These are phyloP conservation scores for Bolinopsis microptera DNA, from an alignment of 37 sponge, comb jelly and placozoan species.

Conservation along the genomic window DNA sequence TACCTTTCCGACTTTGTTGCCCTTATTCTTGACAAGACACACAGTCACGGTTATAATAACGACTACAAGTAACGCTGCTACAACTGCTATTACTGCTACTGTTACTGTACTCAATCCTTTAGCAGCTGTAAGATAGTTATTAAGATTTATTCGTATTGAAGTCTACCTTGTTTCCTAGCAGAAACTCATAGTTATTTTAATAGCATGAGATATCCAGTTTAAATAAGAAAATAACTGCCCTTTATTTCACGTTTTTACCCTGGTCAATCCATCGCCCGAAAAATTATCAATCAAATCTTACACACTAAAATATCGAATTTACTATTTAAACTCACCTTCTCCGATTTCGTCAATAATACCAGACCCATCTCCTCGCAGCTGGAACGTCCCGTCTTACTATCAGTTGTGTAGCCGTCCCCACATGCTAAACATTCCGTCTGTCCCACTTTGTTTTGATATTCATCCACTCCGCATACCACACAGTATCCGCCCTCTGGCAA, in stretches of 20 bases:
- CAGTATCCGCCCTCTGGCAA: too few relatives aligned
- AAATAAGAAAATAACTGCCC: too few relatives aligned
- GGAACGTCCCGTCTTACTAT: background rate
- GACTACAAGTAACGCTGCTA: background rate
- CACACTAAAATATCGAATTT: too few relatives aligned
- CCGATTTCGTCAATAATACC: background rate
- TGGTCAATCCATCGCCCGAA: too few relatives aligned
- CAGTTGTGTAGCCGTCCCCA: background rate
- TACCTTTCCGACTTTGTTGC: background rate
- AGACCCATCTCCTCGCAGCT: background rate
- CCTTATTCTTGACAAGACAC: slow-evolving; percentile 38
- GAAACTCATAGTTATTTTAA: too few relatives aligned
- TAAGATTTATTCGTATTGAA: too few relatives aligned
- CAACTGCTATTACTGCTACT: background rate
- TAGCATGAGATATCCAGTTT: too few relatives aligned
- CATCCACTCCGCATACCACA: background rate
- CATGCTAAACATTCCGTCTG: background rate
- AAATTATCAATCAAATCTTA: too few relatives aligned
- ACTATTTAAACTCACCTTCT: too few relatives aligned
- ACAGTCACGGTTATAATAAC: slow-evolving; percentile 15
- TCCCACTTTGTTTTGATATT: background rate
- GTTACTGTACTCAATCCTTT: slow-evolving; percentile 31
- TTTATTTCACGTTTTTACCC: too few relatives aligned
- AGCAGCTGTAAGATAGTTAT: background rate
- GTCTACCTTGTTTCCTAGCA: too few relatives aligned